Conservation (phyloP, 1,140 invertebrate species). For the Drosophila guanche region DNA sequence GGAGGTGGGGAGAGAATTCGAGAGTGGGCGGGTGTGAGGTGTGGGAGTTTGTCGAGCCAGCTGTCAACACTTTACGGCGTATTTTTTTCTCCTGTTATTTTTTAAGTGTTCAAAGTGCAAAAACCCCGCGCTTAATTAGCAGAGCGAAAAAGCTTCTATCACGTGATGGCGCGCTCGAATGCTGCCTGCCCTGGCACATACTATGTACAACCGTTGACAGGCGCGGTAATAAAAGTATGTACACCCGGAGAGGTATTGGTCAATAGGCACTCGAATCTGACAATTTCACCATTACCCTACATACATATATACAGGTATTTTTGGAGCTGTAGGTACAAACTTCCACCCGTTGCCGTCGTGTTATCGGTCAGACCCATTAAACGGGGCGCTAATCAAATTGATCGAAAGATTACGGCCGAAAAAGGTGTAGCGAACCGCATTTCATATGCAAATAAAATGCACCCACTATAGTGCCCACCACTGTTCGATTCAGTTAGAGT, state of each 20-base stretch:
- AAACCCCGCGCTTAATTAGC: slow-evolving; percentile 75
- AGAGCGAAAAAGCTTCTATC: slow-evolving; percentile 69
- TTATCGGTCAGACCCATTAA: slow-evolving; percentile 51
- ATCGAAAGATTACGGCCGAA: slow-evolving; percentile 25
- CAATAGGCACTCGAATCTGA: slow-evolving; percentile 76
- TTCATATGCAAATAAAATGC: slow-evolving; percentile 44
- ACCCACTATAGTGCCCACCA: background rate
- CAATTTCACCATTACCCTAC: slow-evolving; percentile 61
- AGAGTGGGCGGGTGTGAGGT: background rate
- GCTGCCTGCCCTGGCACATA: slow-evolving; percentile 6
- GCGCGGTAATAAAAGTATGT: slow-evolving; percentile 53
- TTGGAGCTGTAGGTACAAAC: background rate
- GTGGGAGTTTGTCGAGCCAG: slow-evolving; percentile 25
- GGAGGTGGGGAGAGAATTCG: slow-evolving; percentile 4
- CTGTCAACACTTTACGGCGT: slow-evolving; percentile 40
- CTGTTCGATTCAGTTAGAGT: slow-evolving; percentile 2
- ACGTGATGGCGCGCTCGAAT: slow-evolving; percentile 59
- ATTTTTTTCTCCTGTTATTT: slow-evolving; percentile 28
- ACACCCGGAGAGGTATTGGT: slow-evolving; percentile 51
- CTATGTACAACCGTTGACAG: slow-evolving; percentile 16
- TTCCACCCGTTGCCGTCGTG: slow-evolving; percentile 22
- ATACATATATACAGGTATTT: slow-evolving; percentile 46
- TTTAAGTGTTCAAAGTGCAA: slow-evolving; percentile 63
- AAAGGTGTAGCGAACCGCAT: slow-evolving; percentile 4
- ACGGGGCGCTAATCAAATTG: slow-evolving; percentile 48